These are phyloP conservation scores for Crotalus helleri DNA, from an alignment of 2,113 vertebrate genomes.

Conservation along the genomic window DNA sequence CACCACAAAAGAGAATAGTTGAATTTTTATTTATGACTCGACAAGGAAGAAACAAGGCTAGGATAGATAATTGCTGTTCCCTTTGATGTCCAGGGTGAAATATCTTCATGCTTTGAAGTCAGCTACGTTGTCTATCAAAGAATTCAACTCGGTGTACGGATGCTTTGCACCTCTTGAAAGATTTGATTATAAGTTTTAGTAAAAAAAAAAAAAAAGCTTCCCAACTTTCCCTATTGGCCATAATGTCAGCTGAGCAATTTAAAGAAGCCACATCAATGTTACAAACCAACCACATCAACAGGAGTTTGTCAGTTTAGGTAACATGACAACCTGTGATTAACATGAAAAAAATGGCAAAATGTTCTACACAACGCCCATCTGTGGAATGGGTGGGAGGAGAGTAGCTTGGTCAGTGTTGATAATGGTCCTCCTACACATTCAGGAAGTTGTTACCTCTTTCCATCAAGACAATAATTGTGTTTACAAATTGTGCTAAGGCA, in stretches of 20 bases:
- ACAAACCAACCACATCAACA: neutral
- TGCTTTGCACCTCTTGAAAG: neutral
- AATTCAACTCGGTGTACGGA: neutral
- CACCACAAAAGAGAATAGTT: neutral
- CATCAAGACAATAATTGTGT: neutral
- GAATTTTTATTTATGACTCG: neutral
- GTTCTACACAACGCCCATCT: neutral
- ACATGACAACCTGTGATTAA: neutral
- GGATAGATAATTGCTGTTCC: neutral
- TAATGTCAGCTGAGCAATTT: neutral
- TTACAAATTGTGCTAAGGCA: neutral
- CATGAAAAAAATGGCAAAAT: neutral
- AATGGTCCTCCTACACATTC: neutral
- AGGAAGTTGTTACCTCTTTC: neutral
- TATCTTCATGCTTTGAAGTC: neutral
- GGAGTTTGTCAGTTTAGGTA: neutral
- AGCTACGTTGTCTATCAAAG: neutral
- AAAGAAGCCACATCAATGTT: neutral
- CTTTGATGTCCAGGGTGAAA: neutral
- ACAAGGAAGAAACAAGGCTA: neutral
- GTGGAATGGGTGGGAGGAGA: neutral
- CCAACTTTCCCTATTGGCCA: neutral
- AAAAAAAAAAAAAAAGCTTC: neutral
- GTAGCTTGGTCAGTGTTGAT: neutral
- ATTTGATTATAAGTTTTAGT: neutral